Conservation (phyloP, 2,888 invertebrate genomes). For the Hylaea fasciaria region DNA sequence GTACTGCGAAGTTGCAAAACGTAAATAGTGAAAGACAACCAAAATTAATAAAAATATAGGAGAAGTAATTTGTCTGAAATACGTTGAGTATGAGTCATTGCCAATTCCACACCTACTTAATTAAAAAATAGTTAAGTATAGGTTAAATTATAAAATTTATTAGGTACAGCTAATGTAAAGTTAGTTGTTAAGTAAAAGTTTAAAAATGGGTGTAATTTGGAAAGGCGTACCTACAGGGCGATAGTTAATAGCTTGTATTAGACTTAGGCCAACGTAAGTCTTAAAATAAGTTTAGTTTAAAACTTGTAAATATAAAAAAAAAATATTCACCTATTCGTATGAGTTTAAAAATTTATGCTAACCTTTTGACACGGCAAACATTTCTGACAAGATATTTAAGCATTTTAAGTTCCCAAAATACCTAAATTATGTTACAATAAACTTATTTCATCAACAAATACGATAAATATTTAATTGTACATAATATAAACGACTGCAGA, state of each 20-base stretch:
- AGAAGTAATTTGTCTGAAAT: neutral
- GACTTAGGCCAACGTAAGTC: neutral
- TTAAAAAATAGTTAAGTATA: neutral
- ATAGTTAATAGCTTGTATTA: neutral
- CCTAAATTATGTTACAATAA: too few relatives aligned
- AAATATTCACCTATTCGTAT: too few relatives aligned
- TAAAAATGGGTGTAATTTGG: neutral
- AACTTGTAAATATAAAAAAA: too few relatives aligned
- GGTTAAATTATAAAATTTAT: too few relatives aligned
- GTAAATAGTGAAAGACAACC: constrained; percentile 32
- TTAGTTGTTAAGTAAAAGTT: neutral
- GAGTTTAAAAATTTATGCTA: too few relatives aligned
- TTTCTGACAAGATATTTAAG: too few relatives aligned
- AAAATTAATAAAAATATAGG: constrained; percentile 16
- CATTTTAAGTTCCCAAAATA: too few relatives aligned
- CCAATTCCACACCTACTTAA: constrained; percentile 2
- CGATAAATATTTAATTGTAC: too few relatives aligned
- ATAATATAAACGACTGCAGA: too few relatives aligned
- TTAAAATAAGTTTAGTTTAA: neutral
- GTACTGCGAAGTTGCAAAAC: constrained; percentile 12
- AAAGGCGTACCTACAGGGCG: constrained; percentile 1
- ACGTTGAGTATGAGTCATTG: constrained; percentile 2
- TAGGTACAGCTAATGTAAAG: too few relatives aligned
- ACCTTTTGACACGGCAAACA: too few relatives aligned
- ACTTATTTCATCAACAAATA: too few relatives aligned